Evolutionary conservation across 2,888 invertebrate genomes (phyloP).

Genomic region (Zaprionus lineosus): DNA sequence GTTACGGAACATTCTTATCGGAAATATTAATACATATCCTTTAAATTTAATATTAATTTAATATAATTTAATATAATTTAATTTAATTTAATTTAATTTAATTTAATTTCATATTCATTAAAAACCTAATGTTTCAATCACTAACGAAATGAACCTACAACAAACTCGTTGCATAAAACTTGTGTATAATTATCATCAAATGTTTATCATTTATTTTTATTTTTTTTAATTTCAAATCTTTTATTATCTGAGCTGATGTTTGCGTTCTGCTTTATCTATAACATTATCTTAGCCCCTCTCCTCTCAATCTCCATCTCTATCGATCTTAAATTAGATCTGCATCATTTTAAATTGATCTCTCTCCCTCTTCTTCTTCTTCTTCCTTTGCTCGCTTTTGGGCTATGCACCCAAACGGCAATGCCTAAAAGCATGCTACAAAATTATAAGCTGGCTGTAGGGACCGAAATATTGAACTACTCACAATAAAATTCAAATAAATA

Average conservation of each 20-base stretch:
- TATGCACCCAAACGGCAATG: constrained; percentile 20
- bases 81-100: constrained; percentile 20
- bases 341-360: too few relatives aligned
- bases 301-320: background rate
- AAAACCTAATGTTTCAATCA: constrained; percentile 52
- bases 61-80: background rate
- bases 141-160: constrained; percentile 49
- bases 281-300: too few relatives aligned
- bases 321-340: too few relatives aligned
- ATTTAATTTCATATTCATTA: constrained; percentile 1
- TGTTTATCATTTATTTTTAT: background rate
- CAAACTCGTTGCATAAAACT: constrained; percentile 54
- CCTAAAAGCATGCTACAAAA: constrained; percentile 41
- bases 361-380: background rate
- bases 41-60: too few relatives aligned
- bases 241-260: constrained; percentile 11
- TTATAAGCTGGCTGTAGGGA: background rate
- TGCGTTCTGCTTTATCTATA: too few relatives aligned
- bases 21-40: constrained; percentile 60
- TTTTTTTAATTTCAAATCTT: background rate
- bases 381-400: constrained; percentile 44
- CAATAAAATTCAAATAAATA: too few relatives aligned
- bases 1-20: constrained; percentile 74
- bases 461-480: too few relatives aligned
- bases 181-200: constrained; percentile 35